Evolutionary conservation across 2,888 invertebrate species (phyloP).

Genomic region (Pediacus dermestoides): DNA sequence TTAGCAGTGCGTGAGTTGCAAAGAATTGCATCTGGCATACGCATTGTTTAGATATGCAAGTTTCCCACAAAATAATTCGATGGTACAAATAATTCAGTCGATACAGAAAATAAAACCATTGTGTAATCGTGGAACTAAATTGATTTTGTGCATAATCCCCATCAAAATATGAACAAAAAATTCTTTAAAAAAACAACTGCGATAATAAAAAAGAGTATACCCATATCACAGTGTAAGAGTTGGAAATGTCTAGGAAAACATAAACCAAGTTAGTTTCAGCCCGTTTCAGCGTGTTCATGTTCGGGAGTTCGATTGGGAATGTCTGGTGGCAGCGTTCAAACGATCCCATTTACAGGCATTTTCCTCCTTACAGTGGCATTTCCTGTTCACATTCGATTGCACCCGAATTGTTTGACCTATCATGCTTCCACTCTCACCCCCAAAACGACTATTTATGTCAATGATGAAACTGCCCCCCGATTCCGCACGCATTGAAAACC

Average conservation of each 20-base stretch:
- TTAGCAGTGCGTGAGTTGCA: conserved; percentile 36
- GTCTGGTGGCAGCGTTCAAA: conserved; percentile 41
- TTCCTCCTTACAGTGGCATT: conserved; percentile 50
- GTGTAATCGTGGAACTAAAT: too few species aligned
- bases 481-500: conserved; percentile 39
- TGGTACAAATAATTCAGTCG: too few species aligned
- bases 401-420: conserved; percentile 50
- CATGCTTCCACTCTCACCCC: conserved; percentile 37
- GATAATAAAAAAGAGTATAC: too few species aligned
- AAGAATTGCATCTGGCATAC: conserved; percentile 46
- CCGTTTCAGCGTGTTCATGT: conserved; percentile 28
- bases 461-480: conserved; percentile 39
- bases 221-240: too few species aligned
- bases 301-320: conserved; percentile 27
- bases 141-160: too few species aligned
- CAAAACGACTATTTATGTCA: conserved; percentile 38
- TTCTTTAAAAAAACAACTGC: too few species aligned
- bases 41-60: conserved; percentile 44
- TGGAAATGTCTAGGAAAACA: conserved; percentile 27
- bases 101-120: too few species aligned
- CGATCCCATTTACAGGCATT: conserved; percentile 50
- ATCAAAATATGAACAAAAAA: too few species aligned
- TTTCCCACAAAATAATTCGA: conserved; percentile 45
- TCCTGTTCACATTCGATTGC: conserved; percentile 51
- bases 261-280: conserved; percentile 30